Conservation (phyloP, 2,797 vertebrate species). For the Rousettus madagascariensis region DNA sequence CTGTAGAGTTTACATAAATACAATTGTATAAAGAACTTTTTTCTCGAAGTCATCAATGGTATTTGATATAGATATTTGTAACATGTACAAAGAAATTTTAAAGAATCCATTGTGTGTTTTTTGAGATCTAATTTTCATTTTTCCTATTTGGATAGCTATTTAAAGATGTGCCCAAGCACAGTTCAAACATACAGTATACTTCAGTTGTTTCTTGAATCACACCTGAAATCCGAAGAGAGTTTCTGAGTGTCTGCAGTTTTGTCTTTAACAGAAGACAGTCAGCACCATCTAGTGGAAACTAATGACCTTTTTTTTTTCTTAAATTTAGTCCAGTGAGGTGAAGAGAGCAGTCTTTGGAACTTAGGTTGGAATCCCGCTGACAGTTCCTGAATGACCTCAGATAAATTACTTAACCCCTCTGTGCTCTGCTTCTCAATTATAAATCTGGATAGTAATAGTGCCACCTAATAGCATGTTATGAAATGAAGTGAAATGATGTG, state of each 20-base stretch:
- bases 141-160: slow-evolving; percentile 17
- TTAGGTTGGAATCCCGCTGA: neutral
- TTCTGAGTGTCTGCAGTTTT: neutral
- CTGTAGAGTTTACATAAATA: neutral
- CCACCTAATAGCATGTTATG: neutral
- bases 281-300: slow-evolving; percentile 75
- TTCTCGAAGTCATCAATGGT: slow-evolving; percentile 1
- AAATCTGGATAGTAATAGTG: neutral
- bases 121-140: slow-evolving; percentile 7
- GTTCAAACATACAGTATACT: slow-evolving; percentile 18
- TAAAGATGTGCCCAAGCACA: slow-evolving; percentile 17
- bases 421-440: neutral
- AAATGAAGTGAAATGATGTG: neutral
- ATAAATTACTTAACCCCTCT: neutral
- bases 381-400: neutral
- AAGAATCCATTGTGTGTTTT: neutral
- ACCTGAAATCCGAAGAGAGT: slow-evolving; percentile 31
- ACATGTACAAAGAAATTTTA: neutral
- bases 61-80: neutral
- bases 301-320: neutral
- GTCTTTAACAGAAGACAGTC: slow-evolving; percentile 13
- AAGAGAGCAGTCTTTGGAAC: neutral
- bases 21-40: neutral
- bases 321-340: neutral
- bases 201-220: slow-evolving; percentile 23